Conservation (phyloP, 2,797 vertebrate genomes). For the Discoglossus pictus region DNA sequence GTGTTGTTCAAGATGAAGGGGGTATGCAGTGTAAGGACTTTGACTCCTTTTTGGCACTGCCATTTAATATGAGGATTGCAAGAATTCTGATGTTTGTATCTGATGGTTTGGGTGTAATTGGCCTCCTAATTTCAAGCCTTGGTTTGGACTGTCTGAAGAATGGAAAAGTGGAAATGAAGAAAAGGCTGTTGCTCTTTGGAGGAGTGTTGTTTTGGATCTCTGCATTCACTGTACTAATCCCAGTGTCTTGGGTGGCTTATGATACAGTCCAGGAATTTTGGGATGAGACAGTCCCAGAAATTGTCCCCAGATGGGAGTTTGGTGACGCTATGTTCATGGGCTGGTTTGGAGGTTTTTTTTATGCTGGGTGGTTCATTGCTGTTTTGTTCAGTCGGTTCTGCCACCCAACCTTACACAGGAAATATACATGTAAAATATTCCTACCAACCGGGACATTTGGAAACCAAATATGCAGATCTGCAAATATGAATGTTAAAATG, state of each 20-base stretch:
- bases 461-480: conserved; percentile 51
- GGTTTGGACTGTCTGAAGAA: conserved; percentile 78
- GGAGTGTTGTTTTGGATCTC: conserved; percentile 75
- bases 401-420: no score
- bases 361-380: conserved; percentile 77
- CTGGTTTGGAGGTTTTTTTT: conserved; percentile 85
- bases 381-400: conserved; percentile 34
- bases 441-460: not conserved
- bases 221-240: conserved; percentile 75
- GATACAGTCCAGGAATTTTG: conserved; percentile 85
- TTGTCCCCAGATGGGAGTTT: conserved; percentile 86
- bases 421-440: accelerated
- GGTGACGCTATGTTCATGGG: conserved; percentile 89
- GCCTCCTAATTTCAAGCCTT: conserved; percentile 67
- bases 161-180: conserved; percentile 66
- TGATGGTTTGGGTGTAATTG: conserved; percentile 74
- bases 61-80: conserved; percentile 76
- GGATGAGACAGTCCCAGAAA: conserved; percentile 81
- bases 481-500: no score
- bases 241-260: conserved; percentile 86
- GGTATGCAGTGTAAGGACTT: conserved; percentile 83
- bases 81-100: conserved; percentile 84
- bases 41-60: conserved; percentile 81
- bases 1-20: conserved; percentile 83
- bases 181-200: conserved; percentile 69